Evolutionary conservation across 2,113 vertebrate genomes (phyloP).

Genomic region (Neomonachus schauinslandi): DNA sequence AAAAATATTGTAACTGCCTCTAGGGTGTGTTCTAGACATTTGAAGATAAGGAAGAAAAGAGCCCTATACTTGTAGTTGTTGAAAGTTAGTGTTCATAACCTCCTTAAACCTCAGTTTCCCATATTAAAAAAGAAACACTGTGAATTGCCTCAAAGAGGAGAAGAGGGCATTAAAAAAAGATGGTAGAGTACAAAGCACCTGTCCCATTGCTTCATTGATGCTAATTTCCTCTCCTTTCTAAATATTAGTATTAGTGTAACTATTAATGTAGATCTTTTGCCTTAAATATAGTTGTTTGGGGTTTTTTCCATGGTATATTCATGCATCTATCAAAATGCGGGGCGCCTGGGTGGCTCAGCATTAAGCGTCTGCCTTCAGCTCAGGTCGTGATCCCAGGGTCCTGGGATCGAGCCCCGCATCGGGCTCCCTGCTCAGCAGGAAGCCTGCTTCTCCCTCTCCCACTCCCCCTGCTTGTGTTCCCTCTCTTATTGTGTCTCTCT

Average conservation of each 20-base stretch:
- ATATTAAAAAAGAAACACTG: neutral
- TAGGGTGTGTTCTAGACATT: neutral
- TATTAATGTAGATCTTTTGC: neutral
- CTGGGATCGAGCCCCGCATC: too few relatives aligned
- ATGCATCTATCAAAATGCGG: neutral
- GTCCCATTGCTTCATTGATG: neutral
- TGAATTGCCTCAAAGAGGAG: neutral
- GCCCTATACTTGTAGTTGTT: neutral
- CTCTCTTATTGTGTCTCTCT: too few relatives aligned
- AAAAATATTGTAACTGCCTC: neutral
- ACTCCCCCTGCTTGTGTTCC: too few relatives aligned
- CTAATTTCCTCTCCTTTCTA: neutral
- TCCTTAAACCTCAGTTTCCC: neutral
- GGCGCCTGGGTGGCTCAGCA: too few relatives aligned
- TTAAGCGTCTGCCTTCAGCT: too few relatives aligned
- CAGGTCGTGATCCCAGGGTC: too few relatives aligned
- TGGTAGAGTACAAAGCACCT: neutral
- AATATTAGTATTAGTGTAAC: neutral
- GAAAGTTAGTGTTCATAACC: neutral
- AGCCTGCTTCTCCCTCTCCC: too few relatives aligned
- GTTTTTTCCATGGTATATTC: neutral
- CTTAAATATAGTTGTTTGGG: neutral
- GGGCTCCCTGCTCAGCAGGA: too few relatives aligned
- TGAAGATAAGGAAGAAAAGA: neutral
- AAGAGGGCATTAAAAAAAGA: neutral